These are phyloP conservation scores for Mobula hypostoma DNA, from an alignment of 2,113 vertebrate species.

Conservation along the genomic window DNA sequence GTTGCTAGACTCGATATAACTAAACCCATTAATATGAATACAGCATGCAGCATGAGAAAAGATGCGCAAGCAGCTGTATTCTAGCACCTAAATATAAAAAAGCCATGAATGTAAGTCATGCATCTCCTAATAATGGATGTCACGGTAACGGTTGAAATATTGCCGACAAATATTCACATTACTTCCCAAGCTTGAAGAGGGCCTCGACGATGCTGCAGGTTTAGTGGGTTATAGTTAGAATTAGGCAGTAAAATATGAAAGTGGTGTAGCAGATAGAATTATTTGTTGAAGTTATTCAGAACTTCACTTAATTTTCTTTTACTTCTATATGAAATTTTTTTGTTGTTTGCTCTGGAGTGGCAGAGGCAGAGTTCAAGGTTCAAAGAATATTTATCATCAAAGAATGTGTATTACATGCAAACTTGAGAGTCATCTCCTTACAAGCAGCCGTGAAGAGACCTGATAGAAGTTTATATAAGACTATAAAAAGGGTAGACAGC, in stretches of 20 bases:
- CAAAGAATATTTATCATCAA: too few relatives aligned
- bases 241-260: neutral
- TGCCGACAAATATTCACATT: neutral
- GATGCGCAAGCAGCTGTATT: neutral
- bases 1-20: neutral
- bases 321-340: neutral
- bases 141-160: neutral
- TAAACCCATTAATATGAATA: neutral
- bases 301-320: neutral
- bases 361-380: neutral
- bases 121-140: neutral
- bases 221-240: neutral
- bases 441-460: too few relatives aligned
- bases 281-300: neutral
- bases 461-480: too few relatives aligned
- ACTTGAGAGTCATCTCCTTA: too few relatives aligned
- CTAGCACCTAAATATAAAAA: neutral
- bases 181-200: neutral
- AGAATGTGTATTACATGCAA: too few relatives aligned
- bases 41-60: neutral
- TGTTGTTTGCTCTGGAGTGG: neutral
- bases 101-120: neutral
- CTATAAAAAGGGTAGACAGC: too few relatives aligned
- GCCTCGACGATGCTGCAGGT: neutral
- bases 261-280: neutral